These are phyloP conservation scores for Chaetodon trifascialis DNA, from an alignment of 2,113 vertebrate genomes.

Conservation along the genomic window DNA sequence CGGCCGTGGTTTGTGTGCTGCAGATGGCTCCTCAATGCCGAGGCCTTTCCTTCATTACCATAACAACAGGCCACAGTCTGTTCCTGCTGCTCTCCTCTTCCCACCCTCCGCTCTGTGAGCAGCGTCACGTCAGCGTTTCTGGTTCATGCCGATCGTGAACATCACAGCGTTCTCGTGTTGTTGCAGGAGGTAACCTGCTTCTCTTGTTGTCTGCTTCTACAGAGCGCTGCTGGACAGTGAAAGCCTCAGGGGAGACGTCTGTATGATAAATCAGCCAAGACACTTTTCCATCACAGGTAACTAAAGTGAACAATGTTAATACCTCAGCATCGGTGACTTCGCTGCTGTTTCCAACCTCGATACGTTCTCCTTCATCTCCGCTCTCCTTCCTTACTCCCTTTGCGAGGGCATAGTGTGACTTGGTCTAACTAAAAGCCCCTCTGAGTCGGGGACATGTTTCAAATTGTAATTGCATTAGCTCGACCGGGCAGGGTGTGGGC, in stretches of 20 bases:
- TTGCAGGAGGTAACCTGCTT: conserved; percentile 2
- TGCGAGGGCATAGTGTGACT: background rate
- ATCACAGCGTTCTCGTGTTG: background rate
- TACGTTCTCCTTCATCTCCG: background rate
- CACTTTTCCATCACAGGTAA: conserved; percentile 67
- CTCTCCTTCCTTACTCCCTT: background rate
- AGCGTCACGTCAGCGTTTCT: conserved; percentile 5
- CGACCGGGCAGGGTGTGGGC: conserved; percentile 2
- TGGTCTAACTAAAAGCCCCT: conserved; percentile 44
- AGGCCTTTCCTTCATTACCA: conserved; percentile 78
- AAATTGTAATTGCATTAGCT: conserved; percentile 41
- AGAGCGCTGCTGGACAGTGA: conserved; percentile 84
- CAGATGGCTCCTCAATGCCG: conserved; percentile 82
- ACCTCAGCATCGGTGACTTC: background rate
- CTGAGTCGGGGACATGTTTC: conserved; percentile 11
- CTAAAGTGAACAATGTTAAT: background rate
- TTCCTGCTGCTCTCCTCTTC: conserved; percentile 41
- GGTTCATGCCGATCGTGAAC: background rate
- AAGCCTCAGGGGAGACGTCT: conserved; percentile 47
- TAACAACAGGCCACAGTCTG: conserved; percentile 76
- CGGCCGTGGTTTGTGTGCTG: conserved; percentile 52
- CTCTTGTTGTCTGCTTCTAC: conserved; percentile 47
- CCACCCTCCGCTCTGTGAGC: conserved; percentile 24
- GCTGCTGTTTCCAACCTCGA: background rate
- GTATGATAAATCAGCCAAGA: conserved; percentile 54